These are phyloP conservation scores for Diglossa cyanea DNA, from an alignment of 2,797 vertebrate species.

Conservation along the genomic window DNA sequence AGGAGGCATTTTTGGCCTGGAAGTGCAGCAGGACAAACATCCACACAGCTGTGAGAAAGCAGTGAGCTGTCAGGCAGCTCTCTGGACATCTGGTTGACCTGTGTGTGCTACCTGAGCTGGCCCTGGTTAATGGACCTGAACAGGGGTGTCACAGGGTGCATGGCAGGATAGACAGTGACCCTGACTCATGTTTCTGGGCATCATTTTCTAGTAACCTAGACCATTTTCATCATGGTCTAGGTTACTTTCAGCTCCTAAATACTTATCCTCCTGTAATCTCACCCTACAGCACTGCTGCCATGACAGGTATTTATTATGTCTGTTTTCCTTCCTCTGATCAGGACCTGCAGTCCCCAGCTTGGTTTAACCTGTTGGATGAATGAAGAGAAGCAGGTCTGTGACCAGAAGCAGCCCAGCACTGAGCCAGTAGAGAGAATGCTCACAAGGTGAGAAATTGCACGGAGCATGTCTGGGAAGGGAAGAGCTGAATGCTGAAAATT, in stretches of 20 bases:
- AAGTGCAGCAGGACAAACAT: neutral
- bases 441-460: neutral
- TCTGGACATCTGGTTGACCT: neutral
- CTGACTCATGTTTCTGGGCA: neutral
- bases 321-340: neutral
- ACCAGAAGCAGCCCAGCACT: neutral
- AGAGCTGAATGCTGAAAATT: neutral
- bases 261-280: neutral
- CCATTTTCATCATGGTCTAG: neutral
- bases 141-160: neutral
- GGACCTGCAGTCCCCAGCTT: neutral
- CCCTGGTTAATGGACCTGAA: neutral
- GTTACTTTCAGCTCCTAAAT: neutral
- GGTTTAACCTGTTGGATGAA: neutral
- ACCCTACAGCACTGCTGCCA: neutral
- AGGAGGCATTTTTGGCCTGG: neutral
- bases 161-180: neutral
- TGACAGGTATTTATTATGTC: neutral
- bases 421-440: neutral
- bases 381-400: neutral
- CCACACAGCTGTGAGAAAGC: neutral
- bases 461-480: neutral
- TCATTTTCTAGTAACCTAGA: neutral
- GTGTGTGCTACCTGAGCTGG: neutral
- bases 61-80: neutral